A percentile compares a stretch with the other conserved stretches of the same genome.
These are phyloP conservation scores for Sebastes hubbsi DNA, from an alignment of 2,797 vertebrate genomes.

Conservation along the genomic window DNA sequence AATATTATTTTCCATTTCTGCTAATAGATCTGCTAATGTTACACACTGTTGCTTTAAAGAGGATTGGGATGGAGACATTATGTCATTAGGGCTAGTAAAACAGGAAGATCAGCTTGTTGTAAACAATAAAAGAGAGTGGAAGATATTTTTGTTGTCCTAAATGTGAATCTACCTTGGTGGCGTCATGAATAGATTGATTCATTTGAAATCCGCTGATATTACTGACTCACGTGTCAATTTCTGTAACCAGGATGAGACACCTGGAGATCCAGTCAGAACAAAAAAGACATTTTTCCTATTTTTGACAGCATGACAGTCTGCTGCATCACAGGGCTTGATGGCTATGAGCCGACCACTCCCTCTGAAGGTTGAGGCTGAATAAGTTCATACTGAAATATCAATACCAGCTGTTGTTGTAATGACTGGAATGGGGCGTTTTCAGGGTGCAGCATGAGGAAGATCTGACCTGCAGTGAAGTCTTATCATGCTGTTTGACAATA, in stretches of 20 bases:
- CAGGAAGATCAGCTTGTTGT: background rate
- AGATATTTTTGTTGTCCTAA: background rate
- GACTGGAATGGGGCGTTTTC: background rate
- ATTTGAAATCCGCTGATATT: background rate
- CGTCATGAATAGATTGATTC: background rate
- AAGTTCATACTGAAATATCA: slow-evolving; percentile 6
- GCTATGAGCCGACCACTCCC: background rate
- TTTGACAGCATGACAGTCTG: background rate
- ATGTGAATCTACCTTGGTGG: background rate
- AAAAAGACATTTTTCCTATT: background rate
- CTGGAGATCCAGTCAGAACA: background rate
- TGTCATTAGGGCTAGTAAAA: no score
- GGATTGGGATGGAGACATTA: background rate
- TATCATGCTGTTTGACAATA: background rate
- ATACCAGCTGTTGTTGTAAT: slow-evolving; percentile 19
- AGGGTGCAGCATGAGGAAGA: background rate
- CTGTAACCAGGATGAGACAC: background rate
- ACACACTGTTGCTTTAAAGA: background rate
- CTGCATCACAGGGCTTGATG: background rate
- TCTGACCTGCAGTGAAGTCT: background rate
- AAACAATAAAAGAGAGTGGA: background rate
- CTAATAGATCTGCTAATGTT: no score
- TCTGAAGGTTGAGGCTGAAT: background rate
- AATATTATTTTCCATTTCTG: no score
- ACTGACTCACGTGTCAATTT: background rate